These are phyloP conservation scores for Perithous albicinctus DNA, from an alignment of 2,888 invertebrate genomes.

Conservation along the genomic window DNA sequence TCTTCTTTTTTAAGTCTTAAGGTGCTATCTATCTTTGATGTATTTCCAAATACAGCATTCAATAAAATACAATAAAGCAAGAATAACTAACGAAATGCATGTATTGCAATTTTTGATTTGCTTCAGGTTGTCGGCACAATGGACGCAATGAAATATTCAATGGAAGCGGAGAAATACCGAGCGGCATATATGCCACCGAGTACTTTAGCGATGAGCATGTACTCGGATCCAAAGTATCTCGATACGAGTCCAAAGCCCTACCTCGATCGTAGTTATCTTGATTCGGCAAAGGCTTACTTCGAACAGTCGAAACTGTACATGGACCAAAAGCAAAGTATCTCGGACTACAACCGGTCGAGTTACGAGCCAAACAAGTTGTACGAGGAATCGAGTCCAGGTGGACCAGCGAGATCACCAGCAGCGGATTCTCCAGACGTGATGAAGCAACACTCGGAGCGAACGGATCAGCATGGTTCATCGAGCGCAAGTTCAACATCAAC, in stretches of 20 bases:
- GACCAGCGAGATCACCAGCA: slow-evolving; percentile 86
- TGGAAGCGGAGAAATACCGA: slow-evolving; percentile 92
- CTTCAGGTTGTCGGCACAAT: slow-evolving; percentile 91
- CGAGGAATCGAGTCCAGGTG: slow-evolving; percentile 86
- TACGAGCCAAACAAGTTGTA: slow-evolving; percentile 88
- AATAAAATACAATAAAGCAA: not conserved
- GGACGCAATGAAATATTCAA: slow-evolving; percentile 92
- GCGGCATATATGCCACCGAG: slow-evolving; percentile 89
- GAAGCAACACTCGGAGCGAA: slow-evolving; percentile 74
- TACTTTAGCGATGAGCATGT: slow-evolving; percentile 89
- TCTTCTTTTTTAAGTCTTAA: no score
- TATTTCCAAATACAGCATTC: no score
- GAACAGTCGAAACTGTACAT: slow-evolving; percentile 90
- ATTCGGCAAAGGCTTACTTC: slow-evolving; percentile 91
- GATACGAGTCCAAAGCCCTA: slow-evolving; percentile 87
- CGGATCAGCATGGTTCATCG: slow-evolving; percentile 78
- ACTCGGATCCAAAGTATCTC: slow-evolving; percentile 89
- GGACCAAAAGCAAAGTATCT: slow-evolving; percentile 88
- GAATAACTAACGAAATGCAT: not conserved
- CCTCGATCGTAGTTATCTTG: slow-evolving; percentile 89
- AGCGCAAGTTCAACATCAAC: slow-evolving; percentile 86
- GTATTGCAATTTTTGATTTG: slow-evolving; percentile 70
- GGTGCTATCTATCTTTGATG: no score
- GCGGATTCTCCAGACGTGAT: slow-evolving; percentile 84
- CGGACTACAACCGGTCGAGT: slow-evolving; percentile 89